These are phyloP conservation scores for Philypnodon macrostomus DNA, from an alignment of 2,797 vertebrate species.

Conservation along the genomic window DNA sequence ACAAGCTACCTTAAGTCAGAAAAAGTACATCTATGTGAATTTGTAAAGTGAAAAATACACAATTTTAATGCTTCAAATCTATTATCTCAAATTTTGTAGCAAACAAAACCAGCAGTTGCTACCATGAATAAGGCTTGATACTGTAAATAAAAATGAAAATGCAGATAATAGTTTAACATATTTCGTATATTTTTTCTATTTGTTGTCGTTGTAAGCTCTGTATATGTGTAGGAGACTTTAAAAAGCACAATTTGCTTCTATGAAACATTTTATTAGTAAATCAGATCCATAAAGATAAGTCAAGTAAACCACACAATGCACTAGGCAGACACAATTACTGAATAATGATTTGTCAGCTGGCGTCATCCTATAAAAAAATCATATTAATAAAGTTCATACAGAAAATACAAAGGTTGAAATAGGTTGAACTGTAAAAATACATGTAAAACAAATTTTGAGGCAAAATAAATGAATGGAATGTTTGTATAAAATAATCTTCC, in stretches of 20 bases:
- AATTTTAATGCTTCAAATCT: constrained; percentile 13
- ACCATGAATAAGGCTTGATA: background rate
- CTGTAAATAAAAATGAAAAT: constrained; percentile 1
- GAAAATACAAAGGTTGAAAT: constrained; percentile 4
- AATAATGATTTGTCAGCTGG: constrained; percentile 19
- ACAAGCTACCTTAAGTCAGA: constrained; percentile 12
- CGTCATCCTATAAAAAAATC: too few relatives aligned
- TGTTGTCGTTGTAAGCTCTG: background rate
- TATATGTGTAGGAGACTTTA: too few relatives aligned
- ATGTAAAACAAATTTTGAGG: too few relatives aligned
- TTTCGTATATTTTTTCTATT: background rate
- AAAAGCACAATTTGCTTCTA: constrained; percentile 5
- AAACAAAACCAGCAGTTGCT: constrained; percentile 2
- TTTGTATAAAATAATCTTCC: too few relatives aligned
- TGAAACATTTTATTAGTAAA: constrained; percentile 55
- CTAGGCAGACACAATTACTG: constrained; percentile 18
- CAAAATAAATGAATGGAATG: too few relatives aligned
- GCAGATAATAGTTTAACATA: background rate
- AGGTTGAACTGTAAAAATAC: too few relatives aligned
- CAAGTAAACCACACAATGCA: constrained; percentile 27
- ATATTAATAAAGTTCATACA: too few relatives aligned
- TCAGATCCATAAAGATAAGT: too few relatives aligned
- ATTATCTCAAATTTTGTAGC: constrained; percentile 7
- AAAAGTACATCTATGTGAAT: constrained; percentile 56
- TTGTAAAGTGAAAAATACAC: constrained; percentile 57